phyloP scores from a whole-genome alignment of 2,888 invertebrate genomes.

The Amphipyra berbera region DNA sequence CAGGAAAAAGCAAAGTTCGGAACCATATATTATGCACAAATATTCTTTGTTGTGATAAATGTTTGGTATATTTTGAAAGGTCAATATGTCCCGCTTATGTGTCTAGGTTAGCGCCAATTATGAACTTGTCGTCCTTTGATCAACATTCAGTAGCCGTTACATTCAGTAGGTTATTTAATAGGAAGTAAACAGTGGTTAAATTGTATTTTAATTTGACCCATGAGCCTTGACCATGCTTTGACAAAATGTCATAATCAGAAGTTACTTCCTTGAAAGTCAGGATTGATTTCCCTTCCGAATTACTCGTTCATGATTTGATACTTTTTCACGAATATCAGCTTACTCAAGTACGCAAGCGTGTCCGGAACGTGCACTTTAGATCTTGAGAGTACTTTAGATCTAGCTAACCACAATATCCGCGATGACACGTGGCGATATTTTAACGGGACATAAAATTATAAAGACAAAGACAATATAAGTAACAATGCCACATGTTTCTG shows the following conservation, averaged over 20 bases:
- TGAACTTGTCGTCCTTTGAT: constrained; percentile 63
- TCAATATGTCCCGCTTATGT: constrained; percentile 43
- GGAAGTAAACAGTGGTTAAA: constrained; percentile 47
- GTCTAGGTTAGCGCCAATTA: constrained; percentile 59
- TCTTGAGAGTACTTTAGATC: constrained; percentile 12
- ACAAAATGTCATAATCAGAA: constrained; percentile 45
- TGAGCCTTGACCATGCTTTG: constrained; percentile 35
- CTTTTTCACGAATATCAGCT: constrained; percentile 3
- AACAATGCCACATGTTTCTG: constrained; percentile 29
- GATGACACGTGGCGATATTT: constrained; percentile 24
- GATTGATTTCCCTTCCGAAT: constrained; percentile 27
- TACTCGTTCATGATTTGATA: neutral
- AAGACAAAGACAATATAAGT: constrained; percentile 10
- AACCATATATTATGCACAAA: constrained; percentile 12
- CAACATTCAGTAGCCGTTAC: constrained; percentile 18
- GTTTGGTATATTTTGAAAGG: constrained; percentile 53
- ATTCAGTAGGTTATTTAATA: constrained; percentile 34
- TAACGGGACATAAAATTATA: constrained; percentile 8
- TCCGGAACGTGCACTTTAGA: constrained; percentile 13
- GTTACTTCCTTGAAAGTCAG: constrained; percentile 39
- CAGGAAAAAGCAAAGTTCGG: constrained; percentile 7
- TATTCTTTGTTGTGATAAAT: constrained; percentile 23
- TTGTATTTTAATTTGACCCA: constrained; percentile 22
- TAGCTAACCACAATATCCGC: constrained; percentile 14
- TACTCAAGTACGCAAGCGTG: constrained; percentile 15